Base-by-base conservation (phyloP, 2,888 invertebrate species). In the Lycia hirtaria region DNA sequence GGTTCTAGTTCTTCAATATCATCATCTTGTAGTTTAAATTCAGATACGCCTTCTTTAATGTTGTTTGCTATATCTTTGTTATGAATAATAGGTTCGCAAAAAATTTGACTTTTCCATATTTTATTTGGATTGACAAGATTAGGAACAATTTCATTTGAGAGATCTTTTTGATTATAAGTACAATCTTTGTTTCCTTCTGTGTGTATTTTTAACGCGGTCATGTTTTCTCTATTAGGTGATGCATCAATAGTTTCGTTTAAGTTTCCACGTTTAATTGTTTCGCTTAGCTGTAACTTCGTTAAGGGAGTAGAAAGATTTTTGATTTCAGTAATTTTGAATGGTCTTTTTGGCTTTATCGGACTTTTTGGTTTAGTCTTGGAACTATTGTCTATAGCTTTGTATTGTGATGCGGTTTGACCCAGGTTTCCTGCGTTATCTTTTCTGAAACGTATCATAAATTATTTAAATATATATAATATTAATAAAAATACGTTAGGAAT, bases 281-380 rank as follows among this genome's bases (percentile, higher is more conserved):
- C 44, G 45, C 24, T 26, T 40, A 73, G 60, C 19, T 77, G 60
- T 9, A 35, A 67, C 33, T 73, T 59, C 10, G 80, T 75, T 55
- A 86, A 64, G 26, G 71, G 51, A 4, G 75, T 56, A 28, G 80
- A 55, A 26, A 81, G 26, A 28, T 75, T 78, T 47, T 84, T 66
- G 47, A 91, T 78, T 6, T 88, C 85, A 2, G 66, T 77, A 35
- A 91, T 90, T 68, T 78, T 88, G 54, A 84, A 88, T 4, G 82
- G 82, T 68, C 78, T 80, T 48, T 71, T 78, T 26, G 65, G 30
- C 67, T 78, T 84, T 45, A n/a, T 64, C 38, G 17, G 15, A 43
- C 30, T n/a, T n/a, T n/a, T n/a, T n/a, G 10, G 12, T 44, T 50
- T 19, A 35, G 32, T 57, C 4, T 6, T 4, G 22, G 4, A 10